Evolutionary conservation across 2,797 vertebrate species (phyloP), one percentile per base, ranked within the genome.

Genomic region (Prionace glauca): DNA sequence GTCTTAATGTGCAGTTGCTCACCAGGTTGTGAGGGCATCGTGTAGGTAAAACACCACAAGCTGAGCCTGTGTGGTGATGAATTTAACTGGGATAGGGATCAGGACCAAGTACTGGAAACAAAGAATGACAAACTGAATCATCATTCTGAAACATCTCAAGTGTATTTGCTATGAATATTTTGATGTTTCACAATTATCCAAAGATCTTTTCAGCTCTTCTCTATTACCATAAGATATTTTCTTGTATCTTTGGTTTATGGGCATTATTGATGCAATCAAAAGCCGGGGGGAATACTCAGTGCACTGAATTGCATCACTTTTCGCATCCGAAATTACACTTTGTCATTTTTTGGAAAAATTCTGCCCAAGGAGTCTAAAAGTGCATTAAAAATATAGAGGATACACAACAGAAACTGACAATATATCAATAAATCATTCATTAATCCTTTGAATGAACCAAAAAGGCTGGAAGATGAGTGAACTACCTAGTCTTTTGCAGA

Each of bases 81-180:
- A n/a, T 77, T n/a, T 77, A n/a, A 14, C 0, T 77, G 74, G 74
- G 32, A 77, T 12, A 77, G 74, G 74, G 29, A 77, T 77, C 74
- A 77, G 32, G 11, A 77, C 2, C 32, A 77, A n/a, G 11, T 77
- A 77, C 32, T 77, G 74, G 74, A 77, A 77, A 77, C 74, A 77
- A 77, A 77, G 32, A 32, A 77, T 77, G 32, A 77, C 32, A n/a
- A n/a, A 29, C 32, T 77, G n/a, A 77, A 32, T n/a, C 16, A 1
- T 77, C 29, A 77, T 77, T 77, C n/a, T 74, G n/a, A 77, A 77
- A n/a, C 29, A 77, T n/a, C 3, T 77, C 74, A 77, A 77, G 32
- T 77, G 74, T 77, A 77, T 77, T 77, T 77, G 74, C 74, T 32
- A 77, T 77, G 74, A 77, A 77, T 77, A 77, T 77, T n/a, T 77